Percentiles rank a stretch among this genome's conserved stretches.
Conservation (phyloP, 2,888 invertebrate genomes). For the Phytoseiulus persimilis region DNA sequence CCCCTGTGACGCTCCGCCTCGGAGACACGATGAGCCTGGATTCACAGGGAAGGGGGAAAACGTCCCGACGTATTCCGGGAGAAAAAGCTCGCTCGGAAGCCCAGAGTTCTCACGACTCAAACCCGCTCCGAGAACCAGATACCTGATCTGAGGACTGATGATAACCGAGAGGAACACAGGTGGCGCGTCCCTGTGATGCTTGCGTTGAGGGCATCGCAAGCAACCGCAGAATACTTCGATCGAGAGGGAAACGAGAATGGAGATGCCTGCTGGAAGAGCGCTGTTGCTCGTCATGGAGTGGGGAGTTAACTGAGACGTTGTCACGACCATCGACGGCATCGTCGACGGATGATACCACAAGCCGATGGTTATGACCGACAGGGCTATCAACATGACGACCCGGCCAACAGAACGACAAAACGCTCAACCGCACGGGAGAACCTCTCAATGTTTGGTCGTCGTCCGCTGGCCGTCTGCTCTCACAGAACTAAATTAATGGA, state of each 20-base stretch:
- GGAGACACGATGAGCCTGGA: too few species aligned
- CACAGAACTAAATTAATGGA: background rate
- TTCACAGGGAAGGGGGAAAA: too few species aligned
- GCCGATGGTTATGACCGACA: background rate
- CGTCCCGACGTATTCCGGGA: too few species aligned
- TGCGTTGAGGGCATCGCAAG: background rate
- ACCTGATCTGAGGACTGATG: too few species aligned
- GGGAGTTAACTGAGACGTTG: background rate
- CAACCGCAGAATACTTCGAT: background rate
- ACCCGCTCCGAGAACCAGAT: too few species aligned
- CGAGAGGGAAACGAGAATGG: background rate
- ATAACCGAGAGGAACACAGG: too few species aligned
- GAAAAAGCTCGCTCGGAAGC: too few species aligned
- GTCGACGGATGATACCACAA: background rate
- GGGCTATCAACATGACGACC: background rate
- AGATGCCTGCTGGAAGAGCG: background rate
- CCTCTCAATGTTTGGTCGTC: background rate
- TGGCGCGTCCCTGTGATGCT: too few species aligned
- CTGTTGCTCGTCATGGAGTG: background rate
- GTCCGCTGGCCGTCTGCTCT: background rate
- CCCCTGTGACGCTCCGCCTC: too few species aligned
- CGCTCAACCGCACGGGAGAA: too few species aligned
- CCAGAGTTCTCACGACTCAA: too few species aligned
- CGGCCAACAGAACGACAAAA: background rate
- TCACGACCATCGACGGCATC: background rate